Base-by-base conservation (phyloP, 1,140 invertebrate genomes). In the Diorhabda sublineata region DNA sequence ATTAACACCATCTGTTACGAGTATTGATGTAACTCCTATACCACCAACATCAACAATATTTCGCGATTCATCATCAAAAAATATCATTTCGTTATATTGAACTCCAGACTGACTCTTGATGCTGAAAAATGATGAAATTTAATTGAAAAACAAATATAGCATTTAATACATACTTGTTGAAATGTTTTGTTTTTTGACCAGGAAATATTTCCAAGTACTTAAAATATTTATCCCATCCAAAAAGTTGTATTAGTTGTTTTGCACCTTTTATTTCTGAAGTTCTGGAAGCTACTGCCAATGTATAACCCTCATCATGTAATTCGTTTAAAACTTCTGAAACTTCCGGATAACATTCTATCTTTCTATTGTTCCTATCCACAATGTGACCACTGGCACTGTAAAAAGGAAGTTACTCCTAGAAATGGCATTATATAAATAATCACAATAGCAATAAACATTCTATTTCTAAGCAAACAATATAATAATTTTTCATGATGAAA, bases 201-300 rank as follows among this genome's bases (percentile, higher is more conserved):
- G 91, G 91, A 83, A 90, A 92, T 69, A 93, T 92, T 82, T 93
- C 87, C 77, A 86, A 86, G 73, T 89, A 89, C 26, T 83, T 82
- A 73, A 93, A 88, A 80, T 88, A 92, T 74, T 88, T 84, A 11
- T 90, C 81, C 90, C 90, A 92, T 42, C 84, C 84, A 78, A 91
- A 90, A 43, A 91, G 79, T 8, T 87, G 69, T 4, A 92, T 70
- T n/a, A 93, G 81, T 70, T 89, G 84, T 64, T 87, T 83, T 2
- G 91, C 91, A 58, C 88, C 90, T 52, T 82, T 67, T 66, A 87
- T 85, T 82, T 89, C 88, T 52, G 83, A 77, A 4, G 91, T 92
- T 74, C 91, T 83, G 52, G 89, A 91, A 42, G 89, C 90, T 8
- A 90, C 79, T 47, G 83, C 88, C 66, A 91, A 77, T 66, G 82